phyloP scores from a whole-genome alignment of 2,113 vertebrate species.

The Dinomys branickii region DNA sequence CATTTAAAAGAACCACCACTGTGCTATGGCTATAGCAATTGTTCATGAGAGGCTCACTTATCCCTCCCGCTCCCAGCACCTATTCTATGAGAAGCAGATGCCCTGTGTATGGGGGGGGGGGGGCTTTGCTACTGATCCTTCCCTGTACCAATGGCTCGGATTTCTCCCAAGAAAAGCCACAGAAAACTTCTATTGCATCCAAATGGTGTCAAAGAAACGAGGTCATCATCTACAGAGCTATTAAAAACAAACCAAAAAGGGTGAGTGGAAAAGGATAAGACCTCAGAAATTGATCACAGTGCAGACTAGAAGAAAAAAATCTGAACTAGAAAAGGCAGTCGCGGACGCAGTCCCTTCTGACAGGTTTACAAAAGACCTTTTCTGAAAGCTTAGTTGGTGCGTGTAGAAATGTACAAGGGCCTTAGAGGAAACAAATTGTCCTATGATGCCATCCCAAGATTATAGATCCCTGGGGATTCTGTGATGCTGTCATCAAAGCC shows the following conservation, averaged over 20 bases:
- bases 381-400: background rate
- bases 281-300: constrained; percentile 66
- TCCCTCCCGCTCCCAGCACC: background rate
- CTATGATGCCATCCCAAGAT: constrained; percentile 6
- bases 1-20: background rate
- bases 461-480: constrained; percentile 52
- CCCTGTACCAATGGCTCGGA: background rate
- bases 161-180: constrained; percentile 25
- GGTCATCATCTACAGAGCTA: constrained; percentile 40
- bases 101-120: background rate
- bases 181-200: constrained; percentile 42
- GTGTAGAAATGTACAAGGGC: background rate
- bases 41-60: background rate
- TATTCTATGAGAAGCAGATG: background rate
- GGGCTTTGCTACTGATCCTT: background rate
- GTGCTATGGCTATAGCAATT: background rate
- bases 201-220: constrained; percentile 66
- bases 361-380: constrained; percentile 59
- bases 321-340: constrained; percentile 20
- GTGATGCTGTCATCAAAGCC: background rate
- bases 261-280: background rate
- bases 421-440: constrained; percentile 8
- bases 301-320: constrained; percentile 20
- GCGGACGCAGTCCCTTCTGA: background rate
- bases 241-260: constrained; percentile 15